These are phyloP conservation scores for Yponomeuta malinellus DNA, from an alignment of 2,888 invertebrate species.

Conservation along the genomic window DNA sequence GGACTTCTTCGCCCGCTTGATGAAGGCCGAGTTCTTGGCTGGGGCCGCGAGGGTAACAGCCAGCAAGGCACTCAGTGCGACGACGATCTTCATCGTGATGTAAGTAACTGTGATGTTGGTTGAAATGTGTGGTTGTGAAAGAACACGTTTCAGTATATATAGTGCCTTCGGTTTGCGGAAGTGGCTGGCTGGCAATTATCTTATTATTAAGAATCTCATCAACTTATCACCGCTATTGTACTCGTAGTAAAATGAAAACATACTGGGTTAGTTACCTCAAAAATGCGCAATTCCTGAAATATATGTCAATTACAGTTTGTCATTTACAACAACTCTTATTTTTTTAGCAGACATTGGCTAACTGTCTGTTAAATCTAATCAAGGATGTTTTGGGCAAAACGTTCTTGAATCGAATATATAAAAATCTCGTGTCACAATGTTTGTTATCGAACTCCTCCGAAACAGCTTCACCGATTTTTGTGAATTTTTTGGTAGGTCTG, in stretches of 20 bases:
- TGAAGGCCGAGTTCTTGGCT: constrained; percentile 14
- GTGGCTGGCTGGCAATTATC: neutral
- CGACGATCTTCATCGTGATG: constrained; percentile 25
- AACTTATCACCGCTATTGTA: neutral
- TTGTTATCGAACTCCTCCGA: too few relatives aligned
- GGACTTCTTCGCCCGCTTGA: constrained; percentile 24
- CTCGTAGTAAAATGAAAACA: neutral
- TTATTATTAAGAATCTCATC: too few relatives aligned
- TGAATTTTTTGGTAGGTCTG: too few relatives aligned
- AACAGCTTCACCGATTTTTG: too few relatives aligned
- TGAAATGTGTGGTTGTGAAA: constrained; percentile 17
- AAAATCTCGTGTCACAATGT: too few relatives aligned
- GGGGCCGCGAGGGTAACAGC: constrained; percentile 26
- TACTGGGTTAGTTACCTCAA: neutral
- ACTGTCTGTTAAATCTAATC: too few relatives aligned
- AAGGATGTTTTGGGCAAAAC: too few relatives aligned
- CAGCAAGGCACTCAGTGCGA: constrained; percentile 23
- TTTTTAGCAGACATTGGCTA: too few relatives aligned
- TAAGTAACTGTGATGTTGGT: neutral
- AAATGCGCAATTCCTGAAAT: too few relatives aligned
- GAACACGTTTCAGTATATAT: constrained; percentile 10
- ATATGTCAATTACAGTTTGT: too few relatives aligned
- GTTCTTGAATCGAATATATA: too few relatives aligned
- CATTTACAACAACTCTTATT: too few relatives aligned
- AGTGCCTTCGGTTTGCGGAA: neutral